Evolutionary conservation across 2,113 vertebrate genomes (phyloP).

Genomic region (Pachypanchax playfairii): DNA sequence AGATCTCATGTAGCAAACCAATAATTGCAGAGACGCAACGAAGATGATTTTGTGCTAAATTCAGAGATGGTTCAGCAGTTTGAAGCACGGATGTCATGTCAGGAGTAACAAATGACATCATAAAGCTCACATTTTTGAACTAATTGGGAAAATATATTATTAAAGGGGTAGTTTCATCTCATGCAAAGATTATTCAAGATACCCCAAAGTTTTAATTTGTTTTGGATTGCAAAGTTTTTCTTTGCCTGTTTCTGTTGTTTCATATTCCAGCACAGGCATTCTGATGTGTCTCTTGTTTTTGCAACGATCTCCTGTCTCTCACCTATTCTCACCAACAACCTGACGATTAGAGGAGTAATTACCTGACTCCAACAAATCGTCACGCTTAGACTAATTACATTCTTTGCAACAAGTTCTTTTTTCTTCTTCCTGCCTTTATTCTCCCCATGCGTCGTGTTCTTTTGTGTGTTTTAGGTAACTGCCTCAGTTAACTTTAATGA

Average conservation of each 20-base stretch:
- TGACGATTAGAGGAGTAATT: slow-evolving; percentile 75
- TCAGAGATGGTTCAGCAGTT: not conserved
- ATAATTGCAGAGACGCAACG: slow-evolving; percentile 6
- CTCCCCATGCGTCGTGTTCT: slow-evolving; percentile 29
- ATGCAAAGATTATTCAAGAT: too few species aligned
- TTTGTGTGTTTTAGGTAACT: slow-evolving; percentile 23
- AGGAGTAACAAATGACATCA: not conserved
- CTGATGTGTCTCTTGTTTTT: not conserved
- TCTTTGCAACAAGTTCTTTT: slow-evolving; percentile 42
- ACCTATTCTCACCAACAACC: slow-evolving; percentile 48
- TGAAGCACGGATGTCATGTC: not conserved
- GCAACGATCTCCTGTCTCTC: slow-evolving; percentile 7
- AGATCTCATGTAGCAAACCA: slow-evolving; percentile 20
- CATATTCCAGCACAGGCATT: slow-evolving; percentile 3
- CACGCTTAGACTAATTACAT: slow-evolving; percentile 67
- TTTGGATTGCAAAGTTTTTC: not conserved
- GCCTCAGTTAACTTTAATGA: slow-evolving; percentile 36
- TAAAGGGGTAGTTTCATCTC: too few species aligned
- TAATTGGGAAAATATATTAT: not conserved
- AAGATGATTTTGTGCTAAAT: slow-evolving; percentile 9
- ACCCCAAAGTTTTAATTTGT: not conserved
- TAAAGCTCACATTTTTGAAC: not conserved
- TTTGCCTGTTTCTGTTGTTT: too few species aligned
- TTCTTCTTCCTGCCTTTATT: slow-evolving; percentile 18
- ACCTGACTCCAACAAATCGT: slow-evolving; percentile 56